Base-by-base conservation (phyloP, 1,140 invertebrate genomes). In the Halotydeus destructor region DNA sequence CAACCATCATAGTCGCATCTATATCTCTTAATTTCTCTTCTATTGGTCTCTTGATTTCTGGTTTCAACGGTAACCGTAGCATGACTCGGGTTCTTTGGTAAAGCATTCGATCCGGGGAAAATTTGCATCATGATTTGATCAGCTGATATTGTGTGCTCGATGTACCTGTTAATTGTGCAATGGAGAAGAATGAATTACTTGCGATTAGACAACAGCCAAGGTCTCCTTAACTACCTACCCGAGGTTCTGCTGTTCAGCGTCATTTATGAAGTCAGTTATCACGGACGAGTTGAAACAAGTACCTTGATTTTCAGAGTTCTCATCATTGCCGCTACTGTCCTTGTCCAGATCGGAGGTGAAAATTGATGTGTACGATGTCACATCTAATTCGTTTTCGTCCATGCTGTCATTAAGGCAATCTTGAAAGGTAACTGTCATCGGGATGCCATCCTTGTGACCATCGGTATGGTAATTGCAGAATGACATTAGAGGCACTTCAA, bases 1-100 rank as follows among this genome's bases (percentile, higher is more conserved):
- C 88, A 94, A 1, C 79, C 82, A 46, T 79, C 74, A 62, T 78
- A 89, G 61, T 86, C 76, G 63, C 88, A 94, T 53, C 68, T 71
- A 59, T 78, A 85, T 45, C 76, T 62, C 55, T 69, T 73, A 12
- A 72, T 67, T 56, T 71, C 68, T 48, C 65, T 73, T 50, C 68
- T 63, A 56, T 71, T 72, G 14, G 67, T 71, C 32, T 69, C 61
- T 21, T 70, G 65, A 60, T 76, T 65, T 14, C 63, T 66, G 43
- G 61, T 69, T 56, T 75, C 71, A 47, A 75, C 67, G n/a, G 68
- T 73, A 18, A 75, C 62, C 23, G 69, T 73, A 9, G 70, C 69
- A 62, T 73, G 68, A 19, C 69, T 67, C n/a, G 69, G 70, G 56
- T 74, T 66, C 31, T 60, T 59, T 19, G 72, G 67, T 65, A 74